Evolutionary conservation across 2,797 vertebrate genomes (phyloP).

Genomic region (Melopsittacus undulatus): DNA sequence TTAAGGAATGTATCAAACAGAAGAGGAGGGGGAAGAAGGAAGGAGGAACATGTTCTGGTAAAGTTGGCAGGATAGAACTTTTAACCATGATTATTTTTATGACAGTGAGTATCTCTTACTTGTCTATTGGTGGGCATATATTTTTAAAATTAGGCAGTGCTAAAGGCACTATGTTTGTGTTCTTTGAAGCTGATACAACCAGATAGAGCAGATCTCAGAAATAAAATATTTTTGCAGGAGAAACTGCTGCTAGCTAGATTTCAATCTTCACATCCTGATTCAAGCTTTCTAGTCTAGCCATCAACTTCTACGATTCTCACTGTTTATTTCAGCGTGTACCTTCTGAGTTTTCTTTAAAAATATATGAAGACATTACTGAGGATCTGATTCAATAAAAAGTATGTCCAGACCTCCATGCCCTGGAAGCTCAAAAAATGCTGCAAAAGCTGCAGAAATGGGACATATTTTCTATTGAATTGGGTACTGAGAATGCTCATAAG

Average conservation of each 20-base stretch:
- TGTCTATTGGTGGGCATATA: background rate
- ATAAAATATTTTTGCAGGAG: constrained; percentile 48
- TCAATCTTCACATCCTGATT: constrained; percentile 20
- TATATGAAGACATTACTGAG: constrained; percentile 71
- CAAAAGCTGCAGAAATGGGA: constrained; percentile 68
- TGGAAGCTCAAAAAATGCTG: constrained; percentile 67
- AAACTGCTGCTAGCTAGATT: constrained; percentile 40
- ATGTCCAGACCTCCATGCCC: constrained; percentile 69
- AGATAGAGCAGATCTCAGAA: constrained; percentile 26
- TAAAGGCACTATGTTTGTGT: background rate
- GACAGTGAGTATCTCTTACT: background rate
- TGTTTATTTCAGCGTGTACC: constrained; percentile 55
- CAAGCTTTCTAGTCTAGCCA: constrained; percentile 37
- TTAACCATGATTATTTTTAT: background rate
- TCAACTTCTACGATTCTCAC: background rate
- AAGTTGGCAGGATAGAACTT: background rate
- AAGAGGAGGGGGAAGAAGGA: accelerated
- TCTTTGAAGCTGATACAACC: constrained; percentile 27
- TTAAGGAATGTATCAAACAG: background rate
- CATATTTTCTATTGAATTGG: constrained; percentile 72
- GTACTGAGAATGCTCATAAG: constrained; percentile 68
- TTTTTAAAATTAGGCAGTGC: constrained; percentile 32
- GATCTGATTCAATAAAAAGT: constrained; percentile 73
- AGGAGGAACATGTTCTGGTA: background rate
- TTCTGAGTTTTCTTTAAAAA: constrained; percentile 64